Conservation (phyloP, 2,113 vertebrate genomes). For the Pachycephala philippinensis region DNA sequence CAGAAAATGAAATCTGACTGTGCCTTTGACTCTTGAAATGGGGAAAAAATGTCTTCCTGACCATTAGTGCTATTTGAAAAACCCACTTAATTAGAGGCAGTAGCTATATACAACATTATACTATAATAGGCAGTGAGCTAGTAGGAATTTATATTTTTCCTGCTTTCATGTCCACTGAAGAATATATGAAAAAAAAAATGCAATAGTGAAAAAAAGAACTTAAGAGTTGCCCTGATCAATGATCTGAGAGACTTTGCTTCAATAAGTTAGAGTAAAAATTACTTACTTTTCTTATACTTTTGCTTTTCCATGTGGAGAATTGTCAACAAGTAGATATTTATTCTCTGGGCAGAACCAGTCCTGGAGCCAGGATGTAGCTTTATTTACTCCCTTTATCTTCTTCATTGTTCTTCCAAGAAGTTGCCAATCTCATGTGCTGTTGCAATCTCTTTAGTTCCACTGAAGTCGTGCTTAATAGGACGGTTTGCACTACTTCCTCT, state of each 20-base stretch:
- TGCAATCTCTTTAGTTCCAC: background rate
- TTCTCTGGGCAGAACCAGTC: conserved; percentile 18
- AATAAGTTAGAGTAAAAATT: background rate
- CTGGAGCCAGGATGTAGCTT: background rate
- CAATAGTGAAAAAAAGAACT: background rate
- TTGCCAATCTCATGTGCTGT: background rate
- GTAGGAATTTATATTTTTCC: background rate
- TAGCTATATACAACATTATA: background rate
- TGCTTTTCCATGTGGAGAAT: background rate
- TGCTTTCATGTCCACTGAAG: background rate
- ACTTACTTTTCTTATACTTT: background rate
- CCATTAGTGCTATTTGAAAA: background rate
- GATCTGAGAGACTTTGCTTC: background rate
- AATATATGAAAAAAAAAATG: background rate
- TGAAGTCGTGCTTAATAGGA: background rate
- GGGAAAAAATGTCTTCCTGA: background rate
- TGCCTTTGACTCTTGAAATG: background rate
- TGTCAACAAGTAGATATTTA: conserved; percentile 31
- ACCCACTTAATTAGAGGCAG: background rate
- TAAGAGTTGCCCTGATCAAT: background rate
- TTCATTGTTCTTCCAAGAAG: background rate
- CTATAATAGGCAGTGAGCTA: background rate
- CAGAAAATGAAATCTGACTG: background rate
- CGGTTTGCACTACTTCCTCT: background rate
- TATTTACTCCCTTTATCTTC: conserved; percentile 21